These are phyloP conservation scores for Scaptomyza parva DNA, from an alignment of 2,888 invertebrate genomes.

Conservation along the genomic window DNA sequence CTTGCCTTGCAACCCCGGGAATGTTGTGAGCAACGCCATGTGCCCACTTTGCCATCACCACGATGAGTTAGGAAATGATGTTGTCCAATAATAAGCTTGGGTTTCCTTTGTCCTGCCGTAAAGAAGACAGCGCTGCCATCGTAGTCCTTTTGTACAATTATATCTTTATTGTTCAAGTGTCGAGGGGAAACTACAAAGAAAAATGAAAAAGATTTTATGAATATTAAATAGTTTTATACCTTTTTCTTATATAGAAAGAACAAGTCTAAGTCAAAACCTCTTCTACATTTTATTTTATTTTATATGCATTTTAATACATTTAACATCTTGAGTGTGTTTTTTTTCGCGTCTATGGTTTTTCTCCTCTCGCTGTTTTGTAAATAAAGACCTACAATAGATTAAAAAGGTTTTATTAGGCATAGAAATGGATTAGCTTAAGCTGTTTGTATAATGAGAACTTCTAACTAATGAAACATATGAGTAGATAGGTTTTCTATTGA, in stretches of 20 bases:
- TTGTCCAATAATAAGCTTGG: slow-evolving; percentile 57
- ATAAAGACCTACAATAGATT: not conserved
- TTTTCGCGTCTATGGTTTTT: too few relatives aligned
- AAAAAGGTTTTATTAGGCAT: not conserved
- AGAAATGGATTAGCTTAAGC: not conserved
- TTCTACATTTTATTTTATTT: too few relatives aligned
- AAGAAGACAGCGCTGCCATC: slow-evolving; percentile 53
- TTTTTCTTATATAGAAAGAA: too few relatives aligned
- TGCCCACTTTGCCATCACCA: slow-evolving; percentile 38
- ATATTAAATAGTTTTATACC: not conserved
- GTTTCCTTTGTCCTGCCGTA: slow-evolving; percentile 21
- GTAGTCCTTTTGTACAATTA: not conserved
- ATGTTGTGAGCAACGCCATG: slow-evolving; percentile 67
- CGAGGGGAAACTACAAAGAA: slow-evolving; percentile 36
- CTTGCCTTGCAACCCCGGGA: slow-evolving; percentile 64
- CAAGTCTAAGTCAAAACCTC: too few relatives aligned
- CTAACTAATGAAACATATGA: slow-evolving; percentile 6
- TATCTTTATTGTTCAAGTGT: slow-evolving; percentile 6
- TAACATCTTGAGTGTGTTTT: too few relatives aligned
- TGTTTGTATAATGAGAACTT: not conserved
- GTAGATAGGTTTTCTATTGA: not conserved
- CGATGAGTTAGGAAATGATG: slow-evolving; percentile 52
- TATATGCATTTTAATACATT: too few relatives aligned
- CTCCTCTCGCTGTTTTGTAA: too few relatives aligned
- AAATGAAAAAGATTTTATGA: not conserved